phyloP scores from a whole-genome alignment of 1,140 invertebrate genomes.

The Philotrypesis tridentata region DNA sequence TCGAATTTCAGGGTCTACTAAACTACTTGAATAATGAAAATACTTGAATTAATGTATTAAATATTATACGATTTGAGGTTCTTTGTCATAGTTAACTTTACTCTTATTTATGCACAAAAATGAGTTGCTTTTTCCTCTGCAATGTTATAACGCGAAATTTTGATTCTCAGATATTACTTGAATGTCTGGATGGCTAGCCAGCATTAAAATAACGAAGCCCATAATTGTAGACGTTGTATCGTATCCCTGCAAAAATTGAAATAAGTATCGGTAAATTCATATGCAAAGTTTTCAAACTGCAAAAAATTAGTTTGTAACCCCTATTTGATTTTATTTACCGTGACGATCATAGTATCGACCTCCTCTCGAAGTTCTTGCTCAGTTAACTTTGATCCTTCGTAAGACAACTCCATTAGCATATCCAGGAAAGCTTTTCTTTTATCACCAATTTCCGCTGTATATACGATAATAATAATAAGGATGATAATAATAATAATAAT shows the following conservation, averaged over 20 bases:
- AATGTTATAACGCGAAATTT: too few species aligned
- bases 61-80: too few species aligned
- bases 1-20: too few species aligned
- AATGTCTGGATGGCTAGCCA: constrained; percentile 77
- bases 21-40: too few species aligned
- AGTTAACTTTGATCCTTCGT: constrained; percentile 64
- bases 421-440: constrained; percentile 78
- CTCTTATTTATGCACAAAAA: too few species aligned
- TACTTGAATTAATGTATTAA: too few species aligned
- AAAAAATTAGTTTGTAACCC: neutral
- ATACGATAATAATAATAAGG: too few species aligned
- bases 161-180: too few species aligned
- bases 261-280: neutral
- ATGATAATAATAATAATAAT: too few species aligned
- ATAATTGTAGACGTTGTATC: constrained; percentile 82
- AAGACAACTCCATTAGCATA: constrained; percentile 73
- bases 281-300: neutral
- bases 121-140: too few species aligned
- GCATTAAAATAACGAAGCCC: constrained; percentile 76
- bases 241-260: constrained; percentile 76
- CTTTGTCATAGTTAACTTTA: too few species aligned
- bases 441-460: constrained; percentile 21
- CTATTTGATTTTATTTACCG: constrained; percentile 52
- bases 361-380: constrained; percentile 80
- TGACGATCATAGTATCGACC: constrained; percentile 85